Percentiles rank a stretch among this genome's conserved stretches.
phyloP scores from a whole-genome alignment of 2,113 vertebrate genomes.

The Nycticorax nycticorax region DNA sequence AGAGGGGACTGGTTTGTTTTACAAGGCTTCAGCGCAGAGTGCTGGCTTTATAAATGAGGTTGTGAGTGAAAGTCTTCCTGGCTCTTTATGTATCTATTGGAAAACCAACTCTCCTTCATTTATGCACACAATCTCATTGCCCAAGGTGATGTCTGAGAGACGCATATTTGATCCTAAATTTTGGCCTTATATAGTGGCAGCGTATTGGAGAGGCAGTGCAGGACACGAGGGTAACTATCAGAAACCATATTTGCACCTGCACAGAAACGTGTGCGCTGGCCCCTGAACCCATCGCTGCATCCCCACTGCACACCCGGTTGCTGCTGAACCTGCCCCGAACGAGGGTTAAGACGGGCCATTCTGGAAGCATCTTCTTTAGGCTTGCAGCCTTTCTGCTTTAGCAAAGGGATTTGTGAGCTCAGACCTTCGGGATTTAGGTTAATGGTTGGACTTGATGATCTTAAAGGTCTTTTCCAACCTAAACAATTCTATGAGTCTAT shows the following conservation, averaged over 20 bases:
- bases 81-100: not conserved
- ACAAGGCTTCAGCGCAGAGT: not conserved
- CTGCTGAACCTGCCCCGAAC: not conserved
- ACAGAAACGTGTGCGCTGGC: not conserved
- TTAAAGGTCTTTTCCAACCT: no score
- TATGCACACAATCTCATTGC: not conserved
- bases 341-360: accelerated
- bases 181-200: not conserved
- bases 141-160: not conserved
- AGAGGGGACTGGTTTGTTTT: not conserved
- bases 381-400: not conserved
- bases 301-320: not conserved
- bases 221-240: not conserved
- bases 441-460: no score
- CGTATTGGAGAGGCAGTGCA: not conserved
- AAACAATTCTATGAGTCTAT: no score
- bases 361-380: not conserved
- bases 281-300: not conserved
- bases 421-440: not conserved
- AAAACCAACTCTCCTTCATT: not conserved
- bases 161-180: not conserved
- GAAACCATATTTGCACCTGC: not conserved
- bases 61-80: not conserved
- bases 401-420: not conserved
- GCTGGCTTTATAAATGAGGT: not conserved